Base-by-base conservation (phyloP, 2,888 invertebrate genomes). In the Camponotus fellah region DNA sequence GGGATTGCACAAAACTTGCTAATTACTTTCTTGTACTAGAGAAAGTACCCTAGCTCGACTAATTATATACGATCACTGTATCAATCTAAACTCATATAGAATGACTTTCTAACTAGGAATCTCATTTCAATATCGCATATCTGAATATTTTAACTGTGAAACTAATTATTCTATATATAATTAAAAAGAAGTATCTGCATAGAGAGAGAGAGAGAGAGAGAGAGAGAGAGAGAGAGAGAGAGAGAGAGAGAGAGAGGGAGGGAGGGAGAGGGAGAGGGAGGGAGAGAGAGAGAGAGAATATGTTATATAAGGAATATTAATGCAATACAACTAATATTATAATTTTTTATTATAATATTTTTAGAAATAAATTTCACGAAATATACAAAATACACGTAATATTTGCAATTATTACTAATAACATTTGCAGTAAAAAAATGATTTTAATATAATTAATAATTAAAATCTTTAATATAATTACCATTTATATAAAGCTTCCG, bases 61-160 rank as follows among this genome's bases (percentile, higher is more conserved):
- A 40, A 76, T 66, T 76, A 76, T 76, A 53, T n/a, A 66, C 8
- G 26, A 53, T 76, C 17, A 76, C 40, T 76, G 37, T 53, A n/a
- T 76, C 76, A 53, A 53, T 76, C 12, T 65, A 76, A 65, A 76
- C 76, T 76, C 66, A 17, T 17, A 37, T 17, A 37, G 17, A 76
- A 40, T 53, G 4, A 37, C 6, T 12, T 53, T 17, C 9, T 26
- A 8, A 26, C 40, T 66, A 46, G 64, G 34, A 6, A 62, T 3
- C 5, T 17, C 8, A 1, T 17, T 65, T 76, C 17, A 37, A 49
- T 46, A 69, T 32, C 12, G 10, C 53, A 68, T 37, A 26, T 64
- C 32, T 53, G 34, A 76, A 2, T 49, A 65, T 53, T 26, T 34
- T 0, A 4, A 46, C 32, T 17, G 46, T 5, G 5, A 46, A 64